A percentile compares a stretch with the other conserved stretches of the same genome.
These are phyloP conservation scores for human (Homo sapiens) DNA, from an alignment of 2,113 vertebrate species.

Conservation along the genomic window GRCh38 chr14:86388001-86388500, in stretches of 20 bases:
- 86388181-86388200: background rate
- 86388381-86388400: too few relatives aligned
- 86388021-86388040: background rate
- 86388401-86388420: background rate
- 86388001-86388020: background rate
- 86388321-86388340: background rate
- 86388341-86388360: background rate
- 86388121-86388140: background rate
- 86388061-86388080: background rate
- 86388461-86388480: background rate
- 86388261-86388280: background rate
- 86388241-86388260: background rate
- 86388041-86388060: background rate
- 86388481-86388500: background rate
- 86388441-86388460: background rate
- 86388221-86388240: background rate
- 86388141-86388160: background rate
- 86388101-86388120: background rate
- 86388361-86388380: background rate
- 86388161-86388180: background rate
- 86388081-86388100: background rate
- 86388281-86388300: background rate
- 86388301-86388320: too few relatives aligned
- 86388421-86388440: background rate
- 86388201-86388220: background rate